A percentile compares a stretch with the other conserved stretches of the same genome.
phyloP scores from a whole-genome alignment of 2,888 invertebrate species.

The Mongoloraphidia duomilia region DNA sequence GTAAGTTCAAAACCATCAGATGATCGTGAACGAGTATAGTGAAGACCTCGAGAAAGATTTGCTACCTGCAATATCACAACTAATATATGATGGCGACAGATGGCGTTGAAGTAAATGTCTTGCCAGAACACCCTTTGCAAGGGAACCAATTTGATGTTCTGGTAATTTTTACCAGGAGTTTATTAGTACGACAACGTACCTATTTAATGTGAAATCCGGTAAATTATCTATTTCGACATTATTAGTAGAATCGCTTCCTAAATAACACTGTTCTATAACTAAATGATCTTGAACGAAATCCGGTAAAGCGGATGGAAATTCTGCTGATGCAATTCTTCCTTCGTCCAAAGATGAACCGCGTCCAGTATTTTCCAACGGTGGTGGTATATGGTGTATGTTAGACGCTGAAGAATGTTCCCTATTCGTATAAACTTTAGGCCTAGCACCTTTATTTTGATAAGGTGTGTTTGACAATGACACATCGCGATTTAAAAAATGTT shows the following conservation, averaged over 20 bases:
- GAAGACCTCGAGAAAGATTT: too few species aligned
- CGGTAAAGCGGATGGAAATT: constrained; percentile 54
- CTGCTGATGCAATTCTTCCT: constrained; percentile 18
- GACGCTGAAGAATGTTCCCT: constrained; percentile 24
- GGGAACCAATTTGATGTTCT: too few species aligned
- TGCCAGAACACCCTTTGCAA: too few species aligned
- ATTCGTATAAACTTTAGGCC: constrained; percentile 54
- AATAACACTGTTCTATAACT: constrained; percentile 62
- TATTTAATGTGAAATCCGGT: constrained; percentile 49
- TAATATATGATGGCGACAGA: too few species aligned
- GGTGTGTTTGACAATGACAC: constrained; percentile 24
- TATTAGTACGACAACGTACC: constrained; percentile 7
- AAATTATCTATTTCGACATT: constrained; percentile 48
- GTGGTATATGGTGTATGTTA: constrained; percentile 8
- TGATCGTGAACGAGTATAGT: too few species aligned
- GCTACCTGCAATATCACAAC: too few species aligned
- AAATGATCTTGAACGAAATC: constrained; percentile 85
- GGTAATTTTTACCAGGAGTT: neutral
- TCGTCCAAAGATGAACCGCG: neutral
- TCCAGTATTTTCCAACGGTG: constrained; percentile 3
- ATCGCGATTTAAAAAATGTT: constrained; percentile 66
- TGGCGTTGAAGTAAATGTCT: too few species aligned
- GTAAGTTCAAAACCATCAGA: too few species aligned
- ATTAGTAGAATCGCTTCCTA: constrained; percentile 36
- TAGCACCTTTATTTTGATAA: constrained; percentile 57